A percentile compares a stretch with the other conserved stretches of the same genome.
Conservation (phyloP, 2,888 invertebrate genomes). For the Oscheius sp. region DNA sequence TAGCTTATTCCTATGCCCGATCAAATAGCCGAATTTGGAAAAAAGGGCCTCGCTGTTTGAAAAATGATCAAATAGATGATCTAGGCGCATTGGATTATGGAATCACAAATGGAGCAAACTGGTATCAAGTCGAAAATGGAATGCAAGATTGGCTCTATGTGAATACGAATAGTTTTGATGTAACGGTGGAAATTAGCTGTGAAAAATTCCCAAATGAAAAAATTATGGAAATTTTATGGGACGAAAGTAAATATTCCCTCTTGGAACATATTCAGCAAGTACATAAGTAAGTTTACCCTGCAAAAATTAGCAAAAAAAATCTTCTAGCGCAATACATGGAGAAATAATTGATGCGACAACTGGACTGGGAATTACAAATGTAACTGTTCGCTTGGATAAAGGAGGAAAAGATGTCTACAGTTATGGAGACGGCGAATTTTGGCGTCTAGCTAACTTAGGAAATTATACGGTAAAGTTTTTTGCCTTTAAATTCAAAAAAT, state of each 20-base stretch:
- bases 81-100: conserved; percentile 82
- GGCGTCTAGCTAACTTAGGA: conserved; percentile 90
- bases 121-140: conserved; percentile 83
- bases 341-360: conserved; percentile 81
- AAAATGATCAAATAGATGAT: conserved; percentile 73
- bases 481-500: neutral
- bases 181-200: conserved; percentile 94
- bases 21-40: conserved; percentile 65
- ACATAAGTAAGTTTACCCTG: conserved; percentile 58
- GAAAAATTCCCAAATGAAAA: conserved; percentile 85
- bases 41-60: conserved; percentile 64
- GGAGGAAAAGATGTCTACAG: conserved; percentile 83
- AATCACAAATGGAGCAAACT: conserved; percentile 93
- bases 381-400: conserved; percentile 82
- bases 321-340: conserved; percentile 78
- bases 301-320: no score
- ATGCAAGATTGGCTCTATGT: conserved; percentile 99
- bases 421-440: conserved; percentile 88
- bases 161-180: conserved; percentile 89
- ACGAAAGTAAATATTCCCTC: conserved; percentile 87
- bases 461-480: neutral
- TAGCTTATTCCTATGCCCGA: conserved; percentile 68
- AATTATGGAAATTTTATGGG: conserved; percentile 85
- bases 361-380: conserved; percentile 81
- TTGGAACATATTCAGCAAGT: conserved; percentile 88